Conservation (phyloP, 2,797 vertebrate species). For the Chaunax sp. region DNA sequence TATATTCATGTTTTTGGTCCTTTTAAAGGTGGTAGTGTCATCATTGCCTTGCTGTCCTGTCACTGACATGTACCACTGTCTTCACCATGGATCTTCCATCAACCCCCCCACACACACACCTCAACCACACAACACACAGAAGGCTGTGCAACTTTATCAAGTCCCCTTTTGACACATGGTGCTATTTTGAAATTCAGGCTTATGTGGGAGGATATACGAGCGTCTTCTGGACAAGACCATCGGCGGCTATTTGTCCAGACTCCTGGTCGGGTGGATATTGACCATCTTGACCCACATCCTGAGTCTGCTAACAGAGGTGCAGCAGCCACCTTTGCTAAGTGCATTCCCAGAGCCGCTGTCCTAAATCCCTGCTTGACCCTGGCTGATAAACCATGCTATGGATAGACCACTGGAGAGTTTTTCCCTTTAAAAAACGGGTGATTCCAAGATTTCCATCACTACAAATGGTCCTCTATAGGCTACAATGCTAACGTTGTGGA, state of each 20-base stretch:
- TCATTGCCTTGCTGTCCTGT: neutral
- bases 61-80: slow-evolving; percentile 24
- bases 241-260: slow-evolving; percentile 69
- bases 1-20: too few species aligned
- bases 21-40: too few species aligned
- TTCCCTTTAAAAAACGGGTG: slow-evolving; percentile 49
- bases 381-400: slow-evolving; percentile 82
- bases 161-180: slow-evolving; percentile 42
- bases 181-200: slow-evolving; percentile 65
- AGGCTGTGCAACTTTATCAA: slow-evolving; percentile 47
- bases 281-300: slow-evolving; percentile 74
- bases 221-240: slow-evolving; percentile 47
- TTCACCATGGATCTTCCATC: slow-evolving; percentile 35
- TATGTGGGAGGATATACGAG: slow-evolving; percentile 35
- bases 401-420: slow-evolving; percentile 66
- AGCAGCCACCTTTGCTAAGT: slow-evolving; percentile 82
- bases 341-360: slow-evolving; percentile 80
- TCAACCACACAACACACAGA: slow-evolving; percentile 26
- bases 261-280: slow-evolving; percentile 37
- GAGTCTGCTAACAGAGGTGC: slow-evolving; percentile 73
- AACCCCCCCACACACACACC: slow-evolving; percentile 32
- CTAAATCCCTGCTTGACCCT: slow-evolving; percentile 83
- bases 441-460: slow-evolving; percentile 35
- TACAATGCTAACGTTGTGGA: neutral
- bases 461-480: neutral